Percentiles rank a stretch among this genome's conserved stretches.
phyloP scores from a whole-genome alignment of 2,888 invertebrate genomes.

The Vanessa cardui region DNA sequence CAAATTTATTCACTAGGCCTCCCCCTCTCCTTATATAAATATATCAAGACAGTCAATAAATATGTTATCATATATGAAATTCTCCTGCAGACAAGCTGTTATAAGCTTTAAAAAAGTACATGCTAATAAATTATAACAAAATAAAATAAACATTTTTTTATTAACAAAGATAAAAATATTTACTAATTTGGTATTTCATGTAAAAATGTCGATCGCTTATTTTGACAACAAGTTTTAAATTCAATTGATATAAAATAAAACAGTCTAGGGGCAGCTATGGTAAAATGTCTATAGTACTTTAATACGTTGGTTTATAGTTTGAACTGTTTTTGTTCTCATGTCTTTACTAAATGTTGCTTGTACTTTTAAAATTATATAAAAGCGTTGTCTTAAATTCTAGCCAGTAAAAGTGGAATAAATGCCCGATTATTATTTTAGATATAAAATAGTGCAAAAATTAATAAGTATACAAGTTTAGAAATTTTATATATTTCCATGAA shows the following conservation, averaged over 20 bases:
- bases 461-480: slow-evolving; percentile 18
- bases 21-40: slow-evolving; percentile 42
- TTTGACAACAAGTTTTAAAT: slow-evolving; percentile 11
- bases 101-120: slow-evolving; percentile 30
- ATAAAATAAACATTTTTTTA: slow-evolving; percentile 40
- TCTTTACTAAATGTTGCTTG: slow-evolving; percentile 2
- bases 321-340: not conserved
- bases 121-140: slow-evolving; percentile 39
- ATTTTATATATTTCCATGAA: slow-evolving; percentile 23
- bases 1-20: slow-evolving; percentile 60
- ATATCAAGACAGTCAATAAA: slow-evolving; percentile 29
- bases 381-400: slow-evolving; percentile 10
- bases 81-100: slow-evolving; percentile 28
- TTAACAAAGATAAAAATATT: slow-evolving; percentile 37
- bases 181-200: slow-evolving; percentile 13
- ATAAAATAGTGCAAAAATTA: slow-evolving; percentile 24
- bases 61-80: slow-evolving; percentile 29
- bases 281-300: not conserved
- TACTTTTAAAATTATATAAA: slow-evolving; percentile 10
- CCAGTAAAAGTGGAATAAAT: slow-evolving; percentile 21
- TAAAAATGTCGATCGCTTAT: slow-evolving; percentile 14
- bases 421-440: slow-evolving; percentile 14
- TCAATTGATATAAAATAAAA: slow-evolving; percentile 9
- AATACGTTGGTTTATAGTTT: not conserved
- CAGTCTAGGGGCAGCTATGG: slow-evolving; percentile 4